Percentiles rank a stretch among this genome's conserved stretches.
phyloP scores from a whole-genome alignment of 2,888 invertebrate genomes.

The Tachina fera region DNA sequence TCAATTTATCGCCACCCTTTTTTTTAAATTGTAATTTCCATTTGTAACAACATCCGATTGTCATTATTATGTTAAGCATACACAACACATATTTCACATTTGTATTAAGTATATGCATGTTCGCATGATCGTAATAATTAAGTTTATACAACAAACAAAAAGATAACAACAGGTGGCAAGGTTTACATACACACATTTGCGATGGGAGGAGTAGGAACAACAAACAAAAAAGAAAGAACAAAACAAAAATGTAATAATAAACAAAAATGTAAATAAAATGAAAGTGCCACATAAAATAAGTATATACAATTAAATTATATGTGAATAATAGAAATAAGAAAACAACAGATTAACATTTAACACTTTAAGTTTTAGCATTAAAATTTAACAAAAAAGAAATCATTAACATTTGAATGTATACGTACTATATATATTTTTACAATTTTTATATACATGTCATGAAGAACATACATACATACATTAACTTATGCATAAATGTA shows the following conservation, averaged over 20 bases:
- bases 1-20: constrained; percentile 88
- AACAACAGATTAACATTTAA: constrained; percentile 53
- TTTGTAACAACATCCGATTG: constrained; percentile 21
- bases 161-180: constrained; percentile 30
- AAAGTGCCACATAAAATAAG: constrained; percentile 61
- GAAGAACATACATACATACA: not conserved
- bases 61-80: constrained; percentile 48
- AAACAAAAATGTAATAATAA: constrained; percentile 61
- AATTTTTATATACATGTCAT: constrained; percentile 22
- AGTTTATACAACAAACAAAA: constrained; percentile 57
- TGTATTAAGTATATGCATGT: constrained; percentile 42
- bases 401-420: constrained; percentile 49
- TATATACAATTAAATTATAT: constrained; percentile 40
- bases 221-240: constrained; percentile 66
- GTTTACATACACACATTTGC: constrained; percentile 61
- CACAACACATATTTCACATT: constrained; percentile 74
- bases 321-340: constrained; percentile 53
- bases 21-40: constrained; percentile 37
- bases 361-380: constrained; percentile 47
- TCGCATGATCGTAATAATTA: constrained; percentile 61
- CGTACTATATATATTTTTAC: not conserved
- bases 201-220: not conserved
- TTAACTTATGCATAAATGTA: not conserved
- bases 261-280: constrained; percentile 67
- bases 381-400: constrained; percentile 29